These are phyloP conservation scores for Sclerodermus sp. DNA, from an alignment of 2,888 invertebrate genomes.

Conservation along the genomic window DNA sequence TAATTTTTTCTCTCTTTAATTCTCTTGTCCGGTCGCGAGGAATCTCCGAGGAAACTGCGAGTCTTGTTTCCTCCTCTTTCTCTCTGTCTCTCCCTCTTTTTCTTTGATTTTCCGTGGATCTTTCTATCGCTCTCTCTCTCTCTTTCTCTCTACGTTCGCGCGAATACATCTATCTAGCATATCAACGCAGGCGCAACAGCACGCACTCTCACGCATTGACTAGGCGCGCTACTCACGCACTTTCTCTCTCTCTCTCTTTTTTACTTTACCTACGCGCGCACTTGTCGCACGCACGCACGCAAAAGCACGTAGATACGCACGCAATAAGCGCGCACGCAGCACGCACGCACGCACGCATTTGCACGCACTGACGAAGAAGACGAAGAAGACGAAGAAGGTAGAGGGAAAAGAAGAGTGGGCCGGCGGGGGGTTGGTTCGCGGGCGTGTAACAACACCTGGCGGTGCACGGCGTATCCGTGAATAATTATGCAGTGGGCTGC, in stretches of 20 bases:
- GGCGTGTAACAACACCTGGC: constrained; percentile 21
- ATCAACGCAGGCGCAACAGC: too few relatives aligned
- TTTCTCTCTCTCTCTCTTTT: too few relatives aligned
- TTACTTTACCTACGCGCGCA: constrained; percentile 4
- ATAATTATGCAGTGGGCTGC: constrained; percentile 48
- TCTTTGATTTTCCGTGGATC: not conserved
- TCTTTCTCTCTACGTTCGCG: too few relatives aligned
- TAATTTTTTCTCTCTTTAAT: too few relatives aligned
- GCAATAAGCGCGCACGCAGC: too few relatives aligned
- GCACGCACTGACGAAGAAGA: too few relatives aligned
- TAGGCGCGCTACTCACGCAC: too few relatives aligned
- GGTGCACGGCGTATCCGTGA: constrained; percentile 17
- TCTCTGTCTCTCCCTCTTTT: constrained; percentile 2
- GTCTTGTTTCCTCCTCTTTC: not conserved
- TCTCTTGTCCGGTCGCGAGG: not conserved
- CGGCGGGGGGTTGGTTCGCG: not conserved
- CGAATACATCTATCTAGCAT: too few relatives aligned
- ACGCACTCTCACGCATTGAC: too few relatives aligned
- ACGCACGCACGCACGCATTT: not conserved
- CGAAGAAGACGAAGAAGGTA: constrained; percentile 6
- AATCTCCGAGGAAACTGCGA: too few relatives aligned
- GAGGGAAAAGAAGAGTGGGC: not conserved
- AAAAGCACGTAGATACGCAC: too few relatives aligned
- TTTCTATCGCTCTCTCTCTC: too few relatives aligned
- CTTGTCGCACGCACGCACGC: not conserved